phyloP scores from a whole-genome alignment of 2,113 vertebrate species.

The Corythornis madagascariensis region DNA sequence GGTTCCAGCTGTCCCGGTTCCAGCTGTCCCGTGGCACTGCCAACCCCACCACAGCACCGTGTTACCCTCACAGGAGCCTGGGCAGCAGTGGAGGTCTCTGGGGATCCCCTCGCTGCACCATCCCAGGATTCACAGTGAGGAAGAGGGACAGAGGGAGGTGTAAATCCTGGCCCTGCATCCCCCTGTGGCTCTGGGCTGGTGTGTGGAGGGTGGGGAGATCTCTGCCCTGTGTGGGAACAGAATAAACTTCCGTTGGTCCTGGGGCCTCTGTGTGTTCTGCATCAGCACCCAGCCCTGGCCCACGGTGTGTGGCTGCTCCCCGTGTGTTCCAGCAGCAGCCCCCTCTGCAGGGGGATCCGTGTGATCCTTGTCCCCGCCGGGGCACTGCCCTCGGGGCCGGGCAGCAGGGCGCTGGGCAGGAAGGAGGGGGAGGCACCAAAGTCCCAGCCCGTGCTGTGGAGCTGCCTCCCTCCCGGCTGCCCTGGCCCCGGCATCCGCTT shows the following conservation, averaged over 20 bases:
- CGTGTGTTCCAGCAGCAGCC: neutral
- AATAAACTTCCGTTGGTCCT: conserved; percentile 44
- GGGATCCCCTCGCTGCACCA: neutral
- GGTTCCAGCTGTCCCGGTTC: neutral
- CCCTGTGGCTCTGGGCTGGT: rapidly evolving
- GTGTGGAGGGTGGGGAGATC: neutral
- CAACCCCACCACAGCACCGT: rapidly evolving
- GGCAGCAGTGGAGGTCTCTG: neutral
- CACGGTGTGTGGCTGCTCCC: neutral
- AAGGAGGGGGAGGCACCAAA: neutral
- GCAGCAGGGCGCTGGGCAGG: neutral
- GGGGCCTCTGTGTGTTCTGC: conserved; percentile 1
- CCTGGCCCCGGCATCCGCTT: neutral
- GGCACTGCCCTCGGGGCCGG: neutral
- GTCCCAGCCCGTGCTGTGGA: neutral
- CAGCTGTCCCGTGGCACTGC: neutral
- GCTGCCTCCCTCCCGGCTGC: neutral
- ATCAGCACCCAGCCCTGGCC: neutral
- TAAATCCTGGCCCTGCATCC: neutral
- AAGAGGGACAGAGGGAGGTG: neutral
- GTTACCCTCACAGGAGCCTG: neutral
- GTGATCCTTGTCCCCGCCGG: rapidly evolving
- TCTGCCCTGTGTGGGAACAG: neutral
- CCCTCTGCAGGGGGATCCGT: neutral
- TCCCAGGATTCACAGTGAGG: neutral